Conservation (phyloP, 2,113 vertebrate genomes). For the Sylvilagus bachmani region DNA sequence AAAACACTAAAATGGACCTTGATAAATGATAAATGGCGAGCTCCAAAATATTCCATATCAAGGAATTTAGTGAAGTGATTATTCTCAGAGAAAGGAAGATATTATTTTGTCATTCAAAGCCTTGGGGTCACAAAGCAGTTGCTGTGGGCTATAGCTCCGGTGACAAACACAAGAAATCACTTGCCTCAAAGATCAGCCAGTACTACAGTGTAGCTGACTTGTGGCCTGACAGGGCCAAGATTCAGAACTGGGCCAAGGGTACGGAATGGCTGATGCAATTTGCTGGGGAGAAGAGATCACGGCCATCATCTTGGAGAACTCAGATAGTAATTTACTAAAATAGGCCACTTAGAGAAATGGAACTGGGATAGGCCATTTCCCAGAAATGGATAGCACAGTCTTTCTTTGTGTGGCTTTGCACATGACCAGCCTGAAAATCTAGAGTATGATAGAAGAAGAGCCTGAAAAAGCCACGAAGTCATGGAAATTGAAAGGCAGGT, state of each 20-base stretch:
- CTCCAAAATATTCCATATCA: slow-evolving; percentile 3
- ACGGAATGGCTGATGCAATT: slow-evolving; percentile 20
- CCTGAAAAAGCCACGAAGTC: neutral
- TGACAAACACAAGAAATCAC: neutral
- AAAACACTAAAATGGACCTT: slow-evolving; percentile 39
- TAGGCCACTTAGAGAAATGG: slow-evolving; percentile 76
- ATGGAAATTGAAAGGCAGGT: slow-evolving; percentile 14
- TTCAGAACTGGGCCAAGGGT: neutral
- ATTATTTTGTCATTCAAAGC: neutral
- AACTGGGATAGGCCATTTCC: slow-evolving; percentile 69
- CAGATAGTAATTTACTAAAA: slow-evolving; percentile 64
- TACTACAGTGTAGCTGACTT: neutral
- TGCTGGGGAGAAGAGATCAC: neutral
- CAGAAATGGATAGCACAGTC: slow-evolving; percentile 45
- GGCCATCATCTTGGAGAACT: slow-evolving; percentile 61
- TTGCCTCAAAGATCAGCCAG: neutral
- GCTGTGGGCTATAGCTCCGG: rapidly evolving
- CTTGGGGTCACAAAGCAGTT: neutral
- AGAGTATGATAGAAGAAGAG: neutral
- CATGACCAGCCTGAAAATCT: slow-evolving; percentile 49
- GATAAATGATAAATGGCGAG: slow-evolving; percentile 63
- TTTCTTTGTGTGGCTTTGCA: slow-evolving; percentile 52
- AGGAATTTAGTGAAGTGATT: neutral
- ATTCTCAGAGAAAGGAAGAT: slow-evolving; percentile 45
- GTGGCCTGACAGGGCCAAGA: neutral